Evolutionary conservation across 2,797 vertebrate genomes (phyloP).

Genomic region (Gallirallus australis): DNA sequence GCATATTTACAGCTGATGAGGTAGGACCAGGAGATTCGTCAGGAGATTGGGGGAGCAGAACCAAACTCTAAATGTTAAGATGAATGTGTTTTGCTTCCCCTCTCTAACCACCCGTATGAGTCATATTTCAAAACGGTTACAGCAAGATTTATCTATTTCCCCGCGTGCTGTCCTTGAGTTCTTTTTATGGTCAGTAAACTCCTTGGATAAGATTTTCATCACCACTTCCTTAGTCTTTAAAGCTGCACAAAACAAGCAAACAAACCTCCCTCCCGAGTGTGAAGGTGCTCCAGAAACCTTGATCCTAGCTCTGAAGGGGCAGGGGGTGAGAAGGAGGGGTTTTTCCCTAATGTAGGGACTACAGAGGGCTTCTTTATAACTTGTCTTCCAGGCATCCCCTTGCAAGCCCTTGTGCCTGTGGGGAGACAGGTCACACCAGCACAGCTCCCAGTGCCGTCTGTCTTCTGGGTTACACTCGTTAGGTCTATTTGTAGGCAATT

Average conservation of each 20-base stretch:
- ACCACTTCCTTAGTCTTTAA: not conserved
- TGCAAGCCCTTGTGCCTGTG: not conserved
- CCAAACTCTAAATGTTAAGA: not conserved
- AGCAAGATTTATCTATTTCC: not conserved
- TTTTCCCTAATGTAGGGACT: not conserved
- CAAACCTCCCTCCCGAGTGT: too few species aligned
- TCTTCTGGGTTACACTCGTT: not conserved
- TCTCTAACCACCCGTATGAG: not conserved
- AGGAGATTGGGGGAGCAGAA: not conserved
- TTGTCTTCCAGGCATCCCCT: not conserved
- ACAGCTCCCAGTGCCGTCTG: not conserved
- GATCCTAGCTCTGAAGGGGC: not conserved
- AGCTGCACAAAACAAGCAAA: not conserved
- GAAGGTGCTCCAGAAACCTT: not conserved
- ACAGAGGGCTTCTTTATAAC: not conserved
- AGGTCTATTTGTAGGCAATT: slow-evolving; percentile 3
- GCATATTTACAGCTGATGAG: not conserved
- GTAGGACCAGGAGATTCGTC: not conserved
- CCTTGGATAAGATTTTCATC: not conserved
- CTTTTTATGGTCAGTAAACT: not conserved
- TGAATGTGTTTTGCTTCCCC: not conserved
- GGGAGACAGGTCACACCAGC: not conserved
- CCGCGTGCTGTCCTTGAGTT: not conserved
- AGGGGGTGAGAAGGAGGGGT: not conserved
- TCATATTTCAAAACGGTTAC: not conserved